These are phyloP conservation scores for Hybognathus amarus DNA, from an alignment of 2,797 vertebrate genomes.

Conservation along the genomic window DNA sequence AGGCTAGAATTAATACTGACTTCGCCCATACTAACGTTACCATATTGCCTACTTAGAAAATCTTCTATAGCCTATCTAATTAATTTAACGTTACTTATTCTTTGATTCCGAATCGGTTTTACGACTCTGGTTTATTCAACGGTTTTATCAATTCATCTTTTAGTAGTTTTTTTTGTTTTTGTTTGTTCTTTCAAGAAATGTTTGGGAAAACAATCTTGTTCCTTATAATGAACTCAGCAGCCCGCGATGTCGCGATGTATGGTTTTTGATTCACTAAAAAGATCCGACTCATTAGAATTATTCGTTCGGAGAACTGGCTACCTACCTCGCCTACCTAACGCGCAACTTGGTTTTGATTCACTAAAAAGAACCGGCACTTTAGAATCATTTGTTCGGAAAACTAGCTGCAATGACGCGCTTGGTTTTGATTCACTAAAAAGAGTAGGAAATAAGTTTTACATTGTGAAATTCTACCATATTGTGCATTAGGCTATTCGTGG, in stretches of 20 bases:
- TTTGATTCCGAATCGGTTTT: neutral
- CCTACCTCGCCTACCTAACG: no score
- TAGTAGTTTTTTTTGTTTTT: neutral
- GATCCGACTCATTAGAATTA: neutral
- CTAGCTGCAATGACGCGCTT: no score
- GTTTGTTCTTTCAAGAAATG: neutral
- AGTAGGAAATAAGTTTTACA: neutral
- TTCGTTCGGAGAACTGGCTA: neutral
- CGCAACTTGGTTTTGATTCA: neutral
- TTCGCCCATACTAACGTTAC: neutral
- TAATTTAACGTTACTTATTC: neutral
- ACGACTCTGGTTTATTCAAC: neutral
- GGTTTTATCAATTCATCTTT: neutral
- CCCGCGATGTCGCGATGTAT: neutral
- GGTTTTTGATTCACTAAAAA: neutral
- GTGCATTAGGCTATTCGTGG: neutral
- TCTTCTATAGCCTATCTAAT: neutral
- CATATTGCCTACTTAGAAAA: neutral
- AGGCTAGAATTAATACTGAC: neutral
- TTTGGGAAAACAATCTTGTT: neutral
- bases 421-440: neutral
- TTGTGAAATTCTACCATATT: neutral
- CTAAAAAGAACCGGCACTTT: neutral
- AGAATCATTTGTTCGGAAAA: no score
- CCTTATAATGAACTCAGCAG: neutral